phyloP scores from a whole-genome alignment of 2,113 vertebrate species.

The Phyllostomus hastatus region DNA sequence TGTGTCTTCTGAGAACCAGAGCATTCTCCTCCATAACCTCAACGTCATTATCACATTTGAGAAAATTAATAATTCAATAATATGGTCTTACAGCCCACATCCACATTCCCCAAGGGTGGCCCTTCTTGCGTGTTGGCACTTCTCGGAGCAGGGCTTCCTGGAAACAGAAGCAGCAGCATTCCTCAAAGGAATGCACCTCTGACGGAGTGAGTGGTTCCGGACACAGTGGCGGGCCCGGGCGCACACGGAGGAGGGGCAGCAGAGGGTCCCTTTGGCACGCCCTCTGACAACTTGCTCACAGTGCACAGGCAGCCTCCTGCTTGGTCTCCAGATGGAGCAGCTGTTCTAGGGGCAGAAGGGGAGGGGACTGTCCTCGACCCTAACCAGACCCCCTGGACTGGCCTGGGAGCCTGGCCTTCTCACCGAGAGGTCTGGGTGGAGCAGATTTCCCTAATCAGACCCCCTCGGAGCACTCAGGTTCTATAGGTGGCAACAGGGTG shows the following conservation, averaged over 20 bases:
- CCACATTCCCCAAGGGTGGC: background rate
- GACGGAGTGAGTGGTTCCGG: too few species aligned
- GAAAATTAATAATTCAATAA: background rate
- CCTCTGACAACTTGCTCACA: background rate
- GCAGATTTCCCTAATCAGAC: background rate
- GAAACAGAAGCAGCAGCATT: background rate
- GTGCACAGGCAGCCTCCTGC: background rate
- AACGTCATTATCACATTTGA: background rate
- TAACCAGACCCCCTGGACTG: background rate
- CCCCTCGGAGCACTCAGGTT: background rate
- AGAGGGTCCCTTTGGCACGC: background rate
- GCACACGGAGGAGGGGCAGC: background rate
- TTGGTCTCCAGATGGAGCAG: background rate
- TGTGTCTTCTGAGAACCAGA: background rate
- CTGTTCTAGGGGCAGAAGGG: background rate
- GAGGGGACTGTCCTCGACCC: background rate
- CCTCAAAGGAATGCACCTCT: background rate
- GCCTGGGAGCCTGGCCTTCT: background rate
- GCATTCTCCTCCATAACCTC: background rate
- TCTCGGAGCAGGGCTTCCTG: background rate
- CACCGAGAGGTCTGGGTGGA: background rate
- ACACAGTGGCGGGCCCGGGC: background rate
- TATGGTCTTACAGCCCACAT: background rate
- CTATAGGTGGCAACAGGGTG: background rate
- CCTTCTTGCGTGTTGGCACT: background rate